Conservation (phyloP, 2,797 vertebrate species). For the Coilia nasus region DNA sequence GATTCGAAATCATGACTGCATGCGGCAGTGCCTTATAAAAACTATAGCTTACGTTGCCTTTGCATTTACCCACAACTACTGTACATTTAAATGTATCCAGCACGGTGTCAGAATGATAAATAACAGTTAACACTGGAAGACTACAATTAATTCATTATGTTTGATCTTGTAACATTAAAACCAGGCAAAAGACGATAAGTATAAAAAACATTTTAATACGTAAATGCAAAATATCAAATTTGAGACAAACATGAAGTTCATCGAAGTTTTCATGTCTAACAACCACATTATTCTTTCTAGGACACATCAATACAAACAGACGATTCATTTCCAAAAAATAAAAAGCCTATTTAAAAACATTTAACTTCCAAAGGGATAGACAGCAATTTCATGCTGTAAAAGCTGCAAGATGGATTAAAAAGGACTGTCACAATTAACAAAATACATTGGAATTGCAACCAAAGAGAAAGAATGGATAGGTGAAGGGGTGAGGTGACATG, state of each 20-base stretch:
- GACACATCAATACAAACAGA: conserved; percentile 45
- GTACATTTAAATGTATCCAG: background rate
- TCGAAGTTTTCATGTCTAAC: conserved; percentile 37
- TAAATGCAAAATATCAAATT: conserved; percentile 65
- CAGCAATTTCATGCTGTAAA: conserved; percentile 38
- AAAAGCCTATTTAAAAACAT: conserved; percentile 59
- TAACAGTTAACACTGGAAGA: too few relatives aligned
- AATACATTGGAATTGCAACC: background rate
- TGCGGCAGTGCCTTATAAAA: background rate
- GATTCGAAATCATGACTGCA: background rate
- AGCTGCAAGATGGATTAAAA: background rate
- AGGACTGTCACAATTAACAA: conserved; percentile 1
- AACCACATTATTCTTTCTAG: conserved; percentile 46
- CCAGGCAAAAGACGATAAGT: background rate
- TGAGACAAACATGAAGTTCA: conserved; percentile 51
- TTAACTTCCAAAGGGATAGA: conserved; percentile 38
- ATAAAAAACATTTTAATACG: conserved; percentile 67
- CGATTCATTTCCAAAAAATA: conserved; percentile 56
- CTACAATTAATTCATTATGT: background rate
- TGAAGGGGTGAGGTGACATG: conserved; percentile 24
- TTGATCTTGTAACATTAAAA: background rate
- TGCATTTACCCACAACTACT: too few relatives aligned
- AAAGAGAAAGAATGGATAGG: conserved; percentile 41
- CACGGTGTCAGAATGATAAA: background rate
- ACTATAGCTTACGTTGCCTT: too few relatives aligned